Base-by-base conservation (phyloP, 2,797 vertebrate species). In the Fringilla coelebs region DNA sequence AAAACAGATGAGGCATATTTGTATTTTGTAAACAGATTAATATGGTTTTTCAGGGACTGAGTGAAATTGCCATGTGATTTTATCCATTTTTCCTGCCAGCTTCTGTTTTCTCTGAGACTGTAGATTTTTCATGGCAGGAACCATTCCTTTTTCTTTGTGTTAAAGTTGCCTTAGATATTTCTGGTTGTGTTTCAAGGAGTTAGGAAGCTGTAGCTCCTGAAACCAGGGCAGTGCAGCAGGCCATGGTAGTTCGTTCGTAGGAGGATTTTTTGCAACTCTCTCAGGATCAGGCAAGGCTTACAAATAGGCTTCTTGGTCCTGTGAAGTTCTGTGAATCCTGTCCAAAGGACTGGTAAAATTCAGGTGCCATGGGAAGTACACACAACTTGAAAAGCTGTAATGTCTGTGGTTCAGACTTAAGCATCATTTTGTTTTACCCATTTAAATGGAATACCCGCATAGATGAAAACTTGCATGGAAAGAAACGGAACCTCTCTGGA, bases 201-300 rank as follows among this genome's bases (percentile, higher is more conserved):
- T 41, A 51, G 18, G 12, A 65, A 77, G 32, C 61, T 2, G 1
- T n/a, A 72, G 46, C 19, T 40, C 13, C 24, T 58, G 38, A 77
- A 94, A 77, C 5, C n/a, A 26, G 66, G 26, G 40, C n/a, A 55
- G 9, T 36, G 43, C 17, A 38, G 26, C 32, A 70, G 49, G 20
- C 28, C 8, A 1, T 1, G 2, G 28, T 40, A 24, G 28, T 31
- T 55, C 0, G 3, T 34, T 45, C 1, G 0, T 10, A 10, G 62
- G 67, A 54, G 24, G 16, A 66, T 38, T 68, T 84, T 31, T 32
- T 88, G 43, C 57, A 54, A 1, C 0, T 4, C 49, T 54, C 25
- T 57, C 1, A 1, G 22, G 17, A 40, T 71, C 52, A 31, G 13
- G 16, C 29, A 52, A 51, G 26, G 32, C 22, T 88, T 75, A 24